These are phyloP conservation scores for Anableps anableps DNA, from an alignment of 2,797 vertebrate genomes.

Conservation along the genomic window DNA sequence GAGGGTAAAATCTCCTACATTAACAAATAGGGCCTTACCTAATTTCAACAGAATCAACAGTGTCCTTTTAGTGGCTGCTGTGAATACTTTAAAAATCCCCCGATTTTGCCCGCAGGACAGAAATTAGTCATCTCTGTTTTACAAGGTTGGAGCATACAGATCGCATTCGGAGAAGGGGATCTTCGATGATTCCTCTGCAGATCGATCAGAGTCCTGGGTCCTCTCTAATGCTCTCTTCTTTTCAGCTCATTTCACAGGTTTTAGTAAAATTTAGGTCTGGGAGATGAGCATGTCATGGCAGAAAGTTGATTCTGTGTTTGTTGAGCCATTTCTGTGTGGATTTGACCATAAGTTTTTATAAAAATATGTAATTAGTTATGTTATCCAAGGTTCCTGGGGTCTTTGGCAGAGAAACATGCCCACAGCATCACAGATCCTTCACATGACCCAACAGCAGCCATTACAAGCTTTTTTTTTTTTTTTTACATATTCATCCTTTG, in stretches of 20 bases:
- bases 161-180: background rate
- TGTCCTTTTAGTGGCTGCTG: background rate
- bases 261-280: background rate
- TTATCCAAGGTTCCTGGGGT: background rate
- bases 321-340: background rate
- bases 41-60: background rate
- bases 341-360: background rate
- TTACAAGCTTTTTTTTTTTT: background rate
- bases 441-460: background rate
- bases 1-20: background rate
- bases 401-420: background rate
- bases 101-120: background rate
- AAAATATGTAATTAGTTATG: background rate
- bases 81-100: background rate
- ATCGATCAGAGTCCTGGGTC: background rate
- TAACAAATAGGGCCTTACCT: background rate
- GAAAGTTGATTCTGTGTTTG: background rate
- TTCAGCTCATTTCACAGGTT: background rate
- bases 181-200: background rate
- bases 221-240: background rate
- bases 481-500: background rate
- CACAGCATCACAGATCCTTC: background rate
- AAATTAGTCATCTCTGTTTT: background rate
- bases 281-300: background rate
- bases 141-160: background rate